Conservation (phyloP, 2,888 invertebrate species). For the Buathra laborator region DNA sequence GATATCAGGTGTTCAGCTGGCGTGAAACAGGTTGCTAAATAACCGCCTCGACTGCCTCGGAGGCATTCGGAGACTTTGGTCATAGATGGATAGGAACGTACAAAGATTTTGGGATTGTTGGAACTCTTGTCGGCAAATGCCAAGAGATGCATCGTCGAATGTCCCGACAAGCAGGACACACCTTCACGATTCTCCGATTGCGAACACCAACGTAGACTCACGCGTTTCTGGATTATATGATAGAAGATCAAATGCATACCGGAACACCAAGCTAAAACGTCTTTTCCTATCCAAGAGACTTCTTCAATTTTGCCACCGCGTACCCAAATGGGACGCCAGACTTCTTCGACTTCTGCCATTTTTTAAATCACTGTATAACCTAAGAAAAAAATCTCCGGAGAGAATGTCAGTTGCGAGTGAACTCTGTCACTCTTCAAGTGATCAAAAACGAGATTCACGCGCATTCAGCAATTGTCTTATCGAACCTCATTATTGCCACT, state of each 20-base stretch:
- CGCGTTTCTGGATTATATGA: conserved; percentile 69
- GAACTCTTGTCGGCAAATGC: conserved; percentile 89
- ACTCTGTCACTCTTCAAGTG: not conserved
- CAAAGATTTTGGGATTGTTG: conserved; percentile 87
- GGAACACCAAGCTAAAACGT: conserved; percentile 80
- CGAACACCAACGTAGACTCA: conserved; percentile 72
- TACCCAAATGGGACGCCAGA: conserved; percentile 78
- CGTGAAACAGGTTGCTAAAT: conserved; percentile 78
- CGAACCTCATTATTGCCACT: no score
- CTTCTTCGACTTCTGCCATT: conserved; percentile 57
- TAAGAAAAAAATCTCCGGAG: not conserved
- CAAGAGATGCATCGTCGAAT: conserved; percentile 73
- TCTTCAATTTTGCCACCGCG: conserved; percentile 78
- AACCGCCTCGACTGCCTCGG: conserved; percentile 71
- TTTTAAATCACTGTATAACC: not conserved
- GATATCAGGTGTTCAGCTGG: conserved; percentile 76
- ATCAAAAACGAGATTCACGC: not conserved
- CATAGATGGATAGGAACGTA: conserved; percentile 89
- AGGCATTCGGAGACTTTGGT: conserved; percentile 79
- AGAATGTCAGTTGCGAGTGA: not conserved
- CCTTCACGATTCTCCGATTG: conserved; percentile 76
- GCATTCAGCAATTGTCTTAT: no score
- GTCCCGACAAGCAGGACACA: conserved; percentile 78
- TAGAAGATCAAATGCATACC: conserved; percentile 79
- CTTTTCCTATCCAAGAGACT: conserved; percentile 79